A percentile compares a stretch with the other conserved stretches of the same genome.
Conservation (phyloP, 2,888 invertebrate genomes). For the Diarsia dahlii region DNA sequence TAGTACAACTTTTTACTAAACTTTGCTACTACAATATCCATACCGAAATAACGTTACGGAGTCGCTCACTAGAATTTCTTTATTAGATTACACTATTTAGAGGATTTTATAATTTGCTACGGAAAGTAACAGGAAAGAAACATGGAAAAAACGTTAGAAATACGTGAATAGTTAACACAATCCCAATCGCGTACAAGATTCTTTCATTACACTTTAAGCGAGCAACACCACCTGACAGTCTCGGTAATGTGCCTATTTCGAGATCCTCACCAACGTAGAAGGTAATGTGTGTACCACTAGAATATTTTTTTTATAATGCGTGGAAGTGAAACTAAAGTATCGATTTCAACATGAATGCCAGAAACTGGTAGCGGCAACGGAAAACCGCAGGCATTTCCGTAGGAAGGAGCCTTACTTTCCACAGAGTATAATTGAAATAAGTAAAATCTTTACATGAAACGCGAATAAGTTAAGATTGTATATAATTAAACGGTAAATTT, state of each 20-base stretch:
- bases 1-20: constrained; percentile 70
- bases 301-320: constrained; percentile 43
- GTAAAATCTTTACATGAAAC: constrained; percentile 64
- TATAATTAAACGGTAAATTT: constrained; percentile 81
- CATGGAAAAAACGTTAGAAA: constrained; percentile 44
- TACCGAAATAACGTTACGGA: constrained; percentile 58
- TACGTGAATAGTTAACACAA: constrained; percentile 69
- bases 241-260: constrained; percentile 31
- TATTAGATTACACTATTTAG: constrained; percentile 57
- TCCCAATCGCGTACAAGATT: constrained; percentile 71
- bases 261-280: neutral
- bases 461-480: constrained; percentile 75
- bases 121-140: constrained; percentile 47
- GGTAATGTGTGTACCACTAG: constrained; percentile 8
- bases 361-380: constrained; percentile 46
- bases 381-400: constrained; percentile 62
- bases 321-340: constrained; percentile 56
- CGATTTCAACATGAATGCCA: constrained; percentile 53
- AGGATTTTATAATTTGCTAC: constrained; percentile 8
- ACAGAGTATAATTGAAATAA: constrained; percentile 64
- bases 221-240: neutral
- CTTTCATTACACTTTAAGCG: constrained; percentile 66
- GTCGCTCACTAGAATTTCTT: constrained; percentile 57
- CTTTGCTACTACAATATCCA: constrained; percentile 58
- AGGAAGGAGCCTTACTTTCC: constrained; percentile 61